Evolutionary conservation across 2,113 vertebrate species (phyloP), one percentile per base, ranked within the genome.

Genomic region (Malurus elegans): DNA sequence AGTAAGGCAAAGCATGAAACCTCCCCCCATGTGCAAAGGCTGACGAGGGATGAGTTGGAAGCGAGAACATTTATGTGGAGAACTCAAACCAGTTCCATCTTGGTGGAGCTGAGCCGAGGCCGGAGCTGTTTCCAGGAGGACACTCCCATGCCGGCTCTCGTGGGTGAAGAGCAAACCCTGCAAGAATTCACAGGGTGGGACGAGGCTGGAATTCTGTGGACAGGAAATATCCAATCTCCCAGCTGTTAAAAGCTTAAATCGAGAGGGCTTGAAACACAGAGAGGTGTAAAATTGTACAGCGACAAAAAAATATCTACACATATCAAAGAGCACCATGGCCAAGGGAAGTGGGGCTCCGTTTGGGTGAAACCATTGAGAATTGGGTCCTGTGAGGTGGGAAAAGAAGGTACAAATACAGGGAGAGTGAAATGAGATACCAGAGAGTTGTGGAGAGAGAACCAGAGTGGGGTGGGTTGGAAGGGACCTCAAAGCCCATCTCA

Each of bases 301-400:
- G 80, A 23, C 4, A 18, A 12, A 36, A n/a, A 40, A 7, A 16
- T 4, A 34, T 10, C 29, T 21, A 17, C 11, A 14, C 12, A 2
- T 4, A n/a, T 12, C 5, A 12, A 16, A 34, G 20, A 26, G 54
- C 42, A 31, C 25, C 9, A 2, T 0, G 28, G 50, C 40, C 10
- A 5, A 2, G 6, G 58, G 44, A 50, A 48, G 20, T 0, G 23
- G 38, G 40, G 34, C 34, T 48, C 3, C 9, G 19, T 48, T 57
- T 34, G 65, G 85, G 36, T 34, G 54, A 24, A 75, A 58, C 2
- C 57, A 7, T n/a, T 0, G 5, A 69, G 71, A 53, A 29, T 7
- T 48, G 2, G 3, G 5, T 4, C 44, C 66, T 31, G 36, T 0
- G 19, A 40, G 51, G 71, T 6, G 60, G 42, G 11, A n/a, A 15